These are phyloP conservation scores for Branchipolynoe longqiensis DNA, from an alignment of 2,888 invertebrate genomes.

Conservation along the genomic window DNA sequence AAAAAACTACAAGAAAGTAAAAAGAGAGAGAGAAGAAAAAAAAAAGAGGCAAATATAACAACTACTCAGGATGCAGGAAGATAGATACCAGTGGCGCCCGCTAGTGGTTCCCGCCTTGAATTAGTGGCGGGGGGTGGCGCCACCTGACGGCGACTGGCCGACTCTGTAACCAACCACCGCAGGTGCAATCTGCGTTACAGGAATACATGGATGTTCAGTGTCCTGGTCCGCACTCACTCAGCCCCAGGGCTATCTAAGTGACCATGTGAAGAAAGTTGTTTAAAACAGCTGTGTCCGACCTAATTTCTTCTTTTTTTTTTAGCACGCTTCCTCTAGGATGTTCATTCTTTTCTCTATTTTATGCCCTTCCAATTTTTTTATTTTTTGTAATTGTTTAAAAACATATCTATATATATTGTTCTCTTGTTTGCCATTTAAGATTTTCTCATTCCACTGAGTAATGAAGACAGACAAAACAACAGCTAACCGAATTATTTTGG, in stretches of 20 bases:
- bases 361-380: neutral
- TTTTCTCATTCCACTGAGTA: conserved; percentile 12
- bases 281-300: conserved; percentile 16
- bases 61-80: neutral
- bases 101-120: neutral
- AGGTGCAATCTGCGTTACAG: too few species aligned
- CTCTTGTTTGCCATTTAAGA: too few species aligned
- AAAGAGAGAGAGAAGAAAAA: neutral
- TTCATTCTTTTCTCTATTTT: neutral
- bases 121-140: conserved; percentile 1
- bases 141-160: too few species aligned
- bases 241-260: too few species aligned
- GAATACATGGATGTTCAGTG: too few species aligned
- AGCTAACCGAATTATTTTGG: conserved; percentile 15
- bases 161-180: conserved; percentile 43
- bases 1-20: neutral
- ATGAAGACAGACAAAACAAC: neutral
- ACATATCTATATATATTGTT: too few species aligned
- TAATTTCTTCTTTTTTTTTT: too few species aligned
- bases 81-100: neutral
- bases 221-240: too few species aligned
- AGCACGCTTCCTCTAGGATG: neutral
- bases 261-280: neutral
- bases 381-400: too few species aligned
- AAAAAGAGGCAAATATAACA: neutral